Conservation (phyloP, 2,113 vertebrate species). For the Pelusios castaneus region DNA sequence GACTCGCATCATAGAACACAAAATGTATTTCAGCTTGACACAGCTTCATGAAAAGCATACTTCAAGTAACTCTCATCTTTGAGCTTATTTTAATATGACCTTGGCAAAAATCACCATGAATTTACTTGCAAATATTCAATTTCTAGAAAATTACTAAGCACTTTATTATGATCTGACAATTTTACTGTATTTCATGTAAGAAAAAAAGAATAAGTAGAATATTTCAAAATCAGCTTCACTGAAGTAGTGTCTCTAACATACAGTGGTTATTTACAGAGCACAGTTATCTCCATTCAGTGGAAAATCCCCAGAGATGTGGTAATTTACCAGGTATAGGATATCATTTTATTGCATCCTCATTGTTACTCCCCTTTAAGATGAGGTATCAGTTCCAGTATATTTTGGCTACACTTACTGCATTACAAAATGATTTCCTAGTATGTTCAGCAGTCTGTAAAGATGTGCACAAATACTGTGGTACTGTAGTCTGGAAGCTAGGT, state of each 20-base stretch:
- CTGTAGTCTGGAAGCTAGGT: neutral
- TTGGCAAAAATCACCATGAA: conserved; percentile 23
- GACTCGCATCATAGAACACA: conserved; percentile 8
- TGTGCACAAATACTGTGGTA: neutral
- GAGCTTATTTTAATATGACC: conserved; percentile 10
- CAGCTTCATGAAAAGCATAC: conserved; percentile 21
- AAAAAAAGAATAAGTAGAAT: neutral
- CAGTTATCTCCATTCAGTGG: neutral
- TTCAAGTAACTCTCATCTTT: conserved; percentile 27
- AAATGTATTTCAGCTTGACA: neutral
- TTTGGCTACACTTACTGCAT: neutral
- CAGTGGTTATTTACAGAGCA: neutral
- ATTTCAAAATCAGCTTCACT: conserved; percentile 19
- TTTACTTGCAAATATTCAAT: neutral
- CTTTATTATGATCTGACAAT: neutral
- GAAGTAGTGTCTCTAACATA: neutral
- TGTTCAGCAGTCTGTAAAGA: neutral
- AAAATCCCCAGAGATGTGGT: neutral
- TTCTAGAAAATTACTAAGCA: neutral
- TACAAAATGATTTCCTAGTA: neutral
- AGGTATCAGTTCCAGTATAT: neutral
- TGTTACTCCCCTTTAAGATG: neutral
- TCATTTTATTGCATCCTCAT: neutral
- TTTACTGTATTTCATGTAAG: neutral
- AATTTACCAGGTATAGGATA: neutral